Evolutionary conservation across 2,797 vertebrate species (phyloP), one percentile per base, ranked within the genome.

Genomic region (Xiphophorus birchmanni): DNA sequence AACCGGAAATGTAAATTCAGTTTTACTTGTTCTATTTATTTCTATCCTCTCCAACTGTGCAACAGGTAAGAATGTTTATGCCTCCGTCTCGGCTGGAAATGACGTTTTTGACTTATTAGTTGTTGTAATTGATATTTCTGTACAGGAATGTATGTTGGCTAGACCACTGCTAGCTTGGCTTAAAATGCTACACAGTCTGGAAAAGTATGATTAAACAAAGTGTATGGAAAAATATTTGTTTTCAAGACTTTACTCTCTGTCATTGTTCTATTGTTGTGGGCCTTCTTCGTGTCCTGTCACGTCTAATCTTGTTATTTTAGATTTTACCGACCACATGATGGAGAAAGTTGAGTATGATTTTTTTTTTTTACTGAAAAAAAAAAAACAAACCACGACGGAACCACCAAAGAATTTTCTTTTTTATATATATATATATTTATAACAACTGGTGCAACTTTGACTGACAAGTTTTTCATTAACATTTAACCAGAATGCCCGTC

Each of bases 381-480:
- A 23, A 5, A 48, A 48, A 48, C 15, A 13, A 47, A 48, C 17
- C 47, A 50, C 29, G 69, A 45, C 1, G 26, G 5, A 44, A n/a
- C 52, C 48, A 52, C 52, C 80, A 74, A 56, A 69, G 15, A 3
- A 52, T 80, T 81, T 63, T 74, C 74, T 50, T 7, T 50, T 7
- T 50, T 48, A 1, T 40, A 40, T 7, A 11, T 11, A 44, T 10
- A 11, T 10, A 44, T 44, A 11, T 32, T 1, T 32, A 32, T 50
- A 21, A 37, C 74, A 56, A 47, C 21, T 10, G 73, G 86, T 79
- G 23, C n/a, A 77, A 81, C 86, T 85, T 87, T 91, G 89, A 93
- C 18, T 84, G 90, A 87, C 90, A 91, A 52, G 73, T 93, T 92
- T 88, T 88, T 86, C 83, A 90, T 93, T 87, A 90, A 85, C 86